Evolutionary conservation across 2,888 invertebrate species (phyloP).

Genomic region (Galeopsomyia nigrocyanea): DNA sequence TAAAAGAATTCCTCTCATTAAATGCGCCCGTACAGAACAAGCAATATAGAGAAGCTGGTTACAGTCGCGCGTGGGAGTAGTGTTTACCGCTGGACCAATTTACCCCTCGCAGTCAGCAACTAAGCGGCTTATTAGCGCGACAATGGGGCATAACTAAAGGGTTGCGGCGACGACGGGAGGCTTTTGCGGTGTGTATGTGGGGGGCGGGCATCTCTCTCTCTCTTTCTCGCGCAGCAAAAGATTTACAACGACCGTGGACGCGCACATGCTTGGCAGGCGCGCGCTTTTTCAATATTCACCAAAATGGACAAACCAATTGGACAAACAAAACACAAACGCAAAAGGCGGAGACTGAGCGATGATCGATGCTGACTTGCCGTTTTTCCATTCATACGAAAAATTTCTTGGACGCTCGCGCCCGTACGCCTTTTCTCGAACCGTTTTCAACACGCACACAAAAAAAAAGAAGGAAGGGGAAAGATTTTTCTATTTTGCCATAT

Average conservation of each 20-base stretch:
- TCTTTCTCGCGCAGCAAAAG: too few relatives aligned
- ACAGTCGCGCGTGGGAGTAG: constrained; percentile 61
- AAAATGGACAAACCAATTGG: constrained; percentile 50
- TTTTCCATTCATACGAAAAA: not conserved
- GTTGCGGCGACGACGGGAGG: constrained; percentile 3
- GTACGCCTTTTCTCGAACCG: not conserved
- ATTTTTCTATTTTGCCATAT: too few relatives aligned
- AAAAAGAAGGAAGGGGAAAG: too few relatives aligned
- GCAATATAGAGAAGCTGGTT: too few relatives aligned
- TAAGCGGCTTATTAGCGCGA: constrained; percentile 65
- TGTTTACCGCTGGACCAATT: constrained; percentile 62
- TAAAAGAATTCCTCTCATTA: too few relatives aligned
- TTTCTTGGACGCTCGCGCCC: not conserved
- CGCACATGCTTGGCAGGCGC: too few relatives aligned
- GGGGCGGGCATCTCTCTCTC: not conserved
- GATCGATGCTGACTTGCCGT: constrained; percentile 42
- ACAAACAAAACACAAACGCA: constrained; percentile 48
- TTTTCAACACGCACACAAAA: too few relatives aligned
- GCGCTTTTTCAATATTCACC: not conserved
- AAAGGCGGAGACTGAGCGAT: constrained; percentile 33
- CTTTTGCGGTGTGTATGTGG: too few relatives aligned
- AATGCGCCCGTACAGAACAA: too few relatives aligned
- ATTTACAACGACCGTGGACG: too few relatives aligned
- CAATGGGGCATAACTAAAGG: constrained; percentile 52
- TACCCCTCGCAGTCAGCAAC: constrained; percentile 58